Evolutionary conservation across 2,797 vertebrate genomes (phyloP).

Genomic region (Phataginus tricuspis): DNA sequence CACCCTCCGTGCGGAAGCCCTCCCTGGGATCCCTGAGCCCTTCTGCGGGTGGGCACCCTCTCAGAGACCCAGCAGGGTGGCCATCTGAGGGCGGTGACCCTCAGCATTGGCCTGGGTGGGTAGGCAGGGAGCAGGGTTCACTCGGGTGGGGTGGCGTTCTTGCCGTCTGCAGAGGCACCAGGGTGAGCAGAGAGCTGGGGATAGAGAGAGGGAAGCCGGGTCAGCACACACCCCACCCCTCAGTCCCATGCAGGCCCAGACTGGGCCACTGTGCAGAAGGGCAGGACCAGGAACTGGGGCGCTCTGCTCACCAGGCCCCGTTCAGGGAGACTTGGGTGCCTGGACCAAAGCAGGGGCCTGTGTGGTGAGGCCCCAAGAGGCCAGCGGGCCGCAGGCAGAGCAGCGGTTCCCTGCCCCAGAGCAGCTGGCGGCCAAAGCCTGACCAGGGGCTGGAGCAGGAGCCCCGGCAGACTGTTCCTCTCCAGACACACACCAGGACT

Average conservation of each 20-base stretch:
- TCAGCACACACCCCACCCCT: no score
- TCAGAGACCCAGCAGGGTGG: not conserved
- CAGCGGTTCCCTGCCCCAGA: not conserved
- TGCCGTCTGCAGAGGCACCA: not conserved
- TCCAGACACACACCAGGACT: not conserved
- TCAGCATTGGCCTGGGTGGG: not conserved
- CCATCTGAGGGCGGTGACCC: not conserved
- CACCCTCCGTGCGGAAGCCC: not conserved
- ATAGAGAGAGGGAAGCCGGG: no score
- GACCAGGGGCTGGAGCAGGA: no score
- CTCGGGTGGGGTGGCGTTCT: no score
- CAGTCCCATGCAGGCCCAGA: no score
- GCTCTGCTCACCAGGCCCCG: fast-evolving
- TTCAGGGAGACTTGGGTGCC: not conserved
- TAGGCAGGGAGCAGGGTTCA: fast-evolving
- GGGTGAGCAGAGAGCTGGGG: not conserved
- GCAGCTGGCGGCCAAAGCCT: not conserved
- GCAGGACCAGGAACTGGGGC: no score
- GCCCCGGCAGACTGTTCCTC: not conserved
- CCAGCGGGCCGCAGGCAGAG: not conserved
- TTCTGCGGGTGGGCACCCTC: not conserved
- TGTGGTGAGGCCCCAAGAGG: not conserved
- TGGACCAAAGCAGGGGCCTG: not conserved
- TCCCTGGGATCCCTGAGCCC: not conserved
- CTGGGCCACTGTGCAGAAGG: no score